Base-by-base conservation (phyloP, 2,113 vertebrate species). In the Gymnorhina tibicen region DNA sequence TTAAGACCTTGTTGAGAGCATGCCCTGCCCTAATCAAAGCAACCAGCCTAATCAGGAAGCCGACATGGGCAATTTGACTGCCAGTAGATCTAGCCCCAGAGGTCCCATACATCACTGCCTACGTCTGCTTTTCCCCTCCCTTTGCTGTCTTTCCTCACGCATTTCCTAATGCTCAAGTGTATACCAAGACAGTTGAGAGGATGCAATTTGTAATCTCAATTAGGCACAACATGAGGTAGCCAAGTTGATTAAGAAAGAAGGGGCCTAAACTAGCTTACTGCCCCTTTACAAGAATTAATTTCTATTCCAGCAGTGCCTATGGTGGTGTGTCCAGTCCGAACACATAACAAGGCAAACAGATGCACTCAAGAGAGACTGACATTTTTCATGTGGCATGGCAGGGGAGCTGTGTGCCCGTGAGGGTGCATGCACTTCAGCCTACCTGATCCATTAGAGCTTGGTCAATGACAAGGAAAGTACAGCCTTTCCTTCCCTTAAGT, bases 401-500 rank as follows among this genome's bases (percentile, higher is more conserved):
- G 69, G 56, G 21, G 41, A 81, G 47, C 59, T 33, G 42, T 3
- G 46, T 72, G 64, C 74, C 75, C 37, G 1, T 32, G 64, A 87
- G 82, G 80, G 63, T 26, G 30, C 41, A 23, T 7, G 8, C 72
- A 72, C 91, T 88, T 76, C 77, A 58, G 68, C 74, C n/a, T 35
- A 76, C 86, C 90, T 35, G 55, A 91, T 82, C 93, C 92, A 95
- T 97, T 80, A 95, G 75, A 7, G 4, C 58, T 27, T 82, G 87
- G 91, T 95, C 93, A 97, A 91, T 77, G 94, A 95, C 74, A 95
- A 95, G 89, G 44, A 72, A 97, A 96, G 86, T 44, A 95, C 91
- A 95, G 80, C 58, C 91, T 87, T 94, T 77, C 93, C 73, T 96
- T 82, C 87, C 93, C 85, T 89, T 73, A 94, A 91, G 87, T 55